Evolutionary conservation across 1,140 invertebrate species (phyloP), one percentile per base, ranked within the genome.

Genomic region (Macrocentrus cingulum): DNA sequence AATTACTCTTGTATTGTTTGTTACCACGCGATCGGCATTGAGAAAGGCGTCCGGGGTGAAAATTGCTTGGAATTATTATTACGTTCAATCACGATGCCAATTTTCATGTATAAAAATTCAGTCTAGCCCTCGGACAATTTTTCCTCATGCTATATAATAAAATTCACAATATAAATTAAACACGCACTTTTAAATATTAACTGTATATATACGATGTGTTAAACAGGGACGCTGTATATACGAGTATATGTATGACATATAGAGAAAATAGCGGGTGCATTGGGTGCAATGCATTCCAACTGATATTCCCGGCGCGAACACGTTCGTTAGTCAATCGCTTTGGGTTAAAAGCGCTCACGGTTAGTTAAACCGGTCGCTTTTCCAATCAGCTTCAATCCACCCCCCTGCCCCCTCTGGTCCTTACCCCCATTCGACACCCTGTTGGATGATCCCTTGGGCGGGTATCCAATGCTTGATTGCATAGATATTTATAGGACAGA

Each of bases 341-440:
- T 63, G 61, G 65, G 70, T 70, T 61, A 62, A 68, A 69, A 66
- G 60, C 67, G 53, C 60, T 66, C 63, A 72, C 67, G 69, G 70
- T 72, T 74, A 71, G 71, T 72, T 72, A 72, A 63, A 72, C 69
- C 65, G 46, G 56, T 57, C 52, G 65, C 65, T 71, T 71, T 74
- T 63, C 64, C 71, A 71, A 74, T 72, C 71, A 67, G 66, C 46
- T 37, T 41, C 34, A 29, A 34, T 56, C 34, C 15, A 37, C 9
- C 46, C 37, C 22, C 46, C 19, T 20, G 16, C 45, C 19, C 15
- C 29, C 23, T 39, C 16, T 39, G 18, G 16, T 4, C 36, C 19
- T 23, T 13, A n/a, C 13, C 46, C 48, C 56, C 11, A 22, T 19
- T 45, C 46, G 9, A 44, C 36, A 42, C 46, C 23, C 46, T 45